Evolutionary conservation across 37 sponge, comb jelly and placozoan species (phyloP), one percentile per base, ranked within the genome.

Genomic region (Oscarella lobularis): DNA sequence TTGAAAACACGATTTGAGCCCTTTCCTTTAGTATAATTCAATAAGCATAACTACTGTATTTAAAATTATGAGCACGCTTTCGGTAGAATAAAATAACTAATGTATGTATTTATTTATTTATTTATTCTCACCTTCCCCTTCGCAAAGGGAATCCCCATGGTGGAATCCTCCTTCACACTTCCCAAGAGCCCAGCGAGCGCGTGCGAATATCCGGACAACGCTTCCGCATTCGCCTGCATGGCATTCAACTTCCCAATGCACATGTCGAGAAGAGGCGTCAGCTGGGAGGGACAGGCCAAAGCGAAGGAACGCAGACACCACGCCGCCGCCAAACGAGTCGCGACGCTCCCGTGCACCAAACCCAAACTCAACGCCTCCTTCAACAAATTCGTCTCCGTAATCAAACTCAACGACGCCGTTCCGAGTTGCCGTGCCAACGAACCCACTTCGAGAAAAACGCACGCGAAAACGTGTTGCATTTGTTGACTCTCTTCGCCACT

Each of bases 231-330:
- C n/a, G 55, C 66, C 31, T 33, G 39, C 68, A 35, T 29, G n/a
- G 36, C 67, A 39, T 36, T 34, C 35, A 93, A 78, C 78, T 80
- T 65, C 4, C 31, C 33, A 39, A 95, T 39, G 77, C 79, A 88
- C 74, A 73, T 77, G 40, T 82, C 87, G 39, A 93, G 55, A 31
- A 98, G 81, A 6, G 40, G 31, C 60, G 86, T 81, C 38, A 94
- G 81, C 71, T 94, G 94, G 3, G 99, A 87, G 36, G 94, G 99
- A 5, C 88, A 84, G 39, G 99, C 86, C 6, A 76, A 40, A 0
- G 90, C 92, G 2, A 90, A 60, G 36, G 88, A 98, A 36, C 80
- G 84, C 74, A 93, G 40, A 34, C 92, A 89, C 95, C 95, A 90
- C 6, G 92, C 92, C 31, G 85, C 92, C 0, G 89, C 86, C 27